phyloP scores from a whole-genome alignment of 2,113 vertebrate species.

The Toxotes jaculatrix region DNA sequence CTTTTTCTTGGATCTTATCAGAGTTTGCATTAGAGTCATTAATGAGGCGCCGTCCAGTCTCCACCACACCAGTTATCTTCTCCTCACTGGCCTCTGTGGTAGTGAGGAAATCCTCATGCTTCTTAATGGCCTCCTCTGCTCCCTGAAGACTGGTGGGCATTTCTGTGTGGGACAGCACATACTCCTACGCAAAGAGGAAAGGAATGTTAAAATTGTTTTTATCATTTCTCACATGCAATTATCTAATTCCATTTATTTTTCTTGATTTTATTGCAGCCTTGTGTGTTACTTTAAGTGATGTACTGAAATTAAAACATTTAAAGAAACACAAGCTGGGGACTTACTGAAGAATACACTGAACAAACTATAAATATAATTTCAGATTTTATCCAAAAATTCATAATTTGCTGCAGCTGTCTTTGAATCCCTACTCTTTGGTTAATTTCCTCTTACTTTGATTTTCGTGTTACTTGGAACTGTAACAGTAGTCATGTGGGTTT shows the following conservation, averaged over 20 bases:
- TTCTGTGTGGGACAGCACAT: conserved; percentile 92
- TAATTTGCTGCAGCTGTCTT: neutral
- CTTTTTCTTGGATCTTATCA: conserved; percentile 93
- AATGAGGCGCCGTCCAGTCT: conserved; percentile 90
- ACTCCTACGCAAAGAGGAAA: conserved; percentile 86
- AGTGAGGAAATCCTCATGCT: conserved; percentile 93
- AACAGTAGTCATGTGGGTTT: neutral
- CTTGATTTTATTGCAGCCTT: neutral
- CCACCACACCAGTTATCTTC: conserved; percentile 89
- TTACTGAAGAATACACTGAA: neutral
- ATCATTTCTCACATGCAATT: neutral
- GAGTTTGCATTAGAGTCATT: conserved; percentile 87
- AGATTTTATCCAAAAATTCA: neutral
- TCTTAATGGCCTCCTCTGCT: conserved; percentile 92
- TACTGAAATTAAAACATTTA: neutral
- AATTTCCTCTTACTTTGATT: neutral
- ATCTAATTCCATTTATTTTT: conserved; percentile 13
- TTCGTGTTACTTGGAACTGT: neutral
- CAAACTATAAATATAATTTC: neutral
- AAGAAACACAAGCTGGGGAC: neutral
- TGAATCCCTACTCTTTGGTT: neutral
- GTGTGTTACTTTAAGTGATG: neutral
- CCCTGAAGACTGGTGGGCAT: conserved; percentile 91
- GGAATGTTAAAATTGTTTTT: conserved; percentile 3
- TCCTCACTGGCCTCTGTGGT: conserved; percentile 95